Conservation (phyloP, 1,140 invertebrate species). For the Meloidogyne hapla region DNA sequence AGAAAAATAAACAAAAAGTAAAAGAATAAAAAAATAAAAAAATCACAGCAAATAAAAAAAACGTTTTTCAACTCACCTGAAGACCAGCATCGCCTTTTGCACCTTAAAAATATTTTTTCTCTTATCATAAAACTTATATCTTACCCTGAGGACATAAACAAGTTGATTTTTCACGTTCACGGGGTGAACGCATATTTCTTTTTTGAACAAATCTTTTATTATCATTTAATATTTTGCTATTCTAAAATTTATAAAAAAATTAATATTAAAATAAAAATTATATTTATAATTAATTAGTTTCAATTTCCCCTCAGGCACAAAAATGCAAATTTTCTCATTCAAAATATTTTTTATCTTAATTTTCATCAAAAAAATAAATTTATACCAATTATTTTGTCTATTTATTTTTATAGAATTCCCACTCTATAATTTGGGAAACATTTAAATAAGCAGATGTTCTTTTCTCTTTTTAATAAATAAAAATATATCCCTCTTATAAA, state of each 20-base stretch:
- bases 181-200: neutral
- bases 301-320: neutral
- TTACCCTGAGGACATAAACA: neutral
- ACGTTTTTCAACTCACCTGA: neutral
- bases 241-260: neutral
- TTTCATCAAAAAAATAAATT: neutral
- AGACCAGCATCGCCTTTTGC: neutral
- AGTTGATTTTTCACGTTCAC: neutral
- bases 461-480: neutral
- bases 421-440: too few species aligned
- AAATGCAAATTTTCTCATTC: constrained; percentile 5
- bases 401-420: neutral
- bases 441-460: neutral
- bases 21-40: neutral
- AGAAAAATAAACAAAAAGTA: neutral
- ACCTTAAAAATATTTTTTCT: neutral
- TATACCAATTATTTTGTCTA: neutral
- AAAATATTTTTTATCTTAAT: neutral
- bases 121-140: neutral
- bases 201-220: neutral
- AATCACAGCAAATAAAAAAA: neutral
- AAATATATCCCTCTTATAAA: neutral
- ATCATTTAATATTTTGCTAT: neutral
- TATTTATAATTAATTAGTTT: neutral
- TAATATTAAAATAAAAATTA: too few species aligned